Conservation (phyloP, 2,797 vertebrate genomes). For the Phaenicophaeus curvirostris region DNA sequence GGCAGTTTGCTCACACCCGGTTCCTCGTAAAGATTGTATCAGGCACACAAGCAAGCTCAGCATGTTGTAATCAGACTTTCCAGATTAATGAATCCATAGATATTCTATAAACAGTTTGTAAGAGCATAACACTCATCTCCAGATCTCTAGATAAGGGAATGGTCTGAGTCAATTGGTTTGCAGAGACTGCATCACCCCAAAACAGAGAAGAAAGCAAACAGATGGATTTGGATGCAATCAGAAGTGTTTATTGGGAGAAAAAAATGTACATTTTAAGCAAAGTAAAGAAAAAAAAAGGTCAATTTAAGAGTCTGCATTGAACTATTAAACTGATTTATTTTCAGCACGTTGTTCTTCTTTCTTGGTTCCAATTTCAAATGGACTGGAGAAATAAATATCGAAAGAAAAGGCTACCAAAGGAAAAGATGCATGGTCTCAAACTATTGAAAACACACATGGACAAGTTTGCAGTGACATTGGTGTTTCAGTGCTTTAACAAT, state of each 20-base stretch:
- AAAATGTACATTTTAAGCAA: neutral
- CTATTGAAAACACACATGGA: accelerated
- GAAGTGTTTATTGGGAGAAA: neutral
- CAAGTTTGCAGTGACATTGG: neutral
- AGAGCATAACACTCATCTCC: neutral
- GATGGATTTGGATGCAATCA: neutral
- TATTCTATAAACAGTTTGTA: neutral
- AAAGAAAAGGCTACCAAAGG: neutral
- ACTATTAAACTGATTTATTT: neutral
- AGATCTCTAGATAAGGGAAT: neutral
- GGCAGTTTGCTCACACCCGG: neutral
- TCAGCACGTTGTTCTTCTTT: neutral
- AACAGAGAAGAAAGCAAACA: neutral
- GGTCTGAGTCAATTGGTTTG: neutral
- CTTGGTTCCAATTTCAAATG: neutral
- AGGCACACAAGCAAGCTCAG: neutral
- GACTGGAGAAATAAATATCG: neutral
- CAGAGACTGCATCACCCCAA: neutral
- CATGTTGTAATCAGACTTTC: neutral
- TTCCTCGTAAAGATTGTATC: neutral
- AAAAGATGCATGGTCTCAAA: accelerated
- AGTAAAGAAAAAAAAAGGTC: neutral
- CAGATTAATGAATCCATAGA: neutral
- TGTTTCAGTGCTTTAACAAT: accelerated
- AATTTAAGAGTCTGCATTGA: too few species aligned